phyloP scores from a whole-genome alignment of 1,140 invertebrate species.

The Psix sp. region DNA sequence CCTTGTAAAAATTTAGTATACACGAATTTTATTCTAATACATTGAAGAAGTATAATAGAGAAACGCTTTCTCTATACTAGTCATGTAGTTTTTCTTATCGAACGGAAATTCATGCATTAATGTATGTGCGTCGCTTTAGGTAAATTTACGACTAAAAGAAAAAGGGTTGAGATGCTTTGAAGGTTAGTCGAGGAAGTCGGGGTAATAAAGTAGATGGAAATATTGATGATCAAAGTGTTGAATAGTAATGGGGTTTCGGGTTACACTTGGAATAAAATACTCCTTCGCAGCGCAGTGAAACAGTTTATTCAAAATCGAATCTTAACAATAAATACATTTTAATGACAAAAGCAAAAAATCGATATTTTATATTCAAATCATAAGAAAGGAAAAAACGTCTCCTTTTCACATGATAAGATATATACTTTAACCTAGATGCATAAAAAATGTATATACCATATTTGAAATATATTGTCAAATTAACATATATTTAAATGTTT shows the following conservation, averaged over 20 bases:
- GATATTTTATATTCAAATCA: too few species aligned
- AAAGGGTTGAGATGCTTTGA: conserved; percentile 49
- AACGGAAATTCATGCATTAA: conserved; percentile 56
- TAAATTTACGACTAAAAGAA: conserved; percentile 47
- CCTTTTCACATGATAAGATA: too few species aligned
- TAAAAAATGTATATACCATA: too few species aligned
- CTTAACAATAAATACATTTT: not conserved
- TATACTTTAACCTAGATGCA: too few species aligned
- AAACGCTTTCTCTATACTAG: conserved; percentile 13
- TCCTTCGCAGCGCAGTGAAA: conserved; percentile 9
- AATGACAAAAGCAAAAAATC: too few species aligned
- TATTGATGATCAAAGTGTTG: conserved; percentile 50
- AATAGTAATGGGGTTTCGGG: conserved; percentile 46
- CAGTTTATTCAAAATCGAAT: conserved; percentile 21
- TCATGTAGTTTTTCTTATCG: conserved; percentile 28
- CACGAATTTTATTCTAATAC: too few species aligned
- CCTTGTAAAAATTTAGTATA: too few species aligned
- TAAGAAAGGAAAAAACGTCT: too few species aligned
- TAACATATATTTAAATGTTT: too few species aligned
- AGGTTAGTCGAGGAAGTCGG: conserved; percentile 40
- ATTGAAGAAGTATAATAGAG: too few species aligned
- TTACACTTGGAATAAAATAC: conserved; percentile 41
- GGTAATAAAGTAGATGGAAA: conserved; percentile 51
- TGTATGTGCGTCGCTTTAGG: conserved; percentile 37
- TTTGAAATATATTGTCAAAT: too few species aligned